A percentile compares a stretch with the other conserved stretches of the same genome.
These are phyloP conservation scores for Cyprinodon tularosa DNA, from an alignment of 2,113 vertebrate species.

Conservation along the genomic window DNA sequence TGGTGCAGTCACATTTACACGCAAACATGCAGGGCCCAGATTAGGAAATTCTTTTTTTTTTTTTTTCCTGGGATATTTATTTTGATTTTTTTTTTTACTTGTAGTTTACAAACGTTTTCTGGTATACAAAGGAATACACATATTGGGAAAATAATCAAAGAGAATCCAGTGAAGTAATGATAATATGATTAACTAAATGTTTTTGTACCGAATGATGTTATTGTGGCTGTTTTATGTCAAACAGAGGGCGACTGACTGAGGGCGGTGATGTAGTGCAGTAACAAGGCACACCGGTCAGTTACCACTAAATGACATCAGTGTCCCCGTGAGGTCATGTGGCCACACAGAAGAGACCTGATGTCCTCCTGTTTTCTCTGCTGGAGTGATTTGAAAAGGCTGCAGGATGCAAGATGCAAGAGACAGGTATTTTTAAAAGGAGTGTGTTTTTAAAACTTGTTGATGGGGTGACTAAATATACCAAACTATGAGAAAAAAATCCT, in stretches of 20 bases:
- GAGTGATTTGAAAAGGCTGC: slow-evolving; percentile 39
- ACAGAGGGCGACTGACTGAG: slow-evolving; percentile 41
- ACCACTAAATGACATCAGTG: slow-evolving; percentile 71
- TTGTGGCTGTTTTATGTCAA: slow-evolving; percentile 61
- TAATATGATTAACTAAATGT: slow-evolving; percentile 49
- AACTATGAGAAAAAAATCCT: neutral
- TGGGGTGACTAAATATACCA: neutral
- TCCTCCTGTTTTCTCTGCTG: slow-evolving; percentile 36
- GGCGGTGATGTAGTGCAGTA: slow-evolving; percentile 43
- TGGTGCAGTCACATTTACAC: slow-evolving; percentile 47
- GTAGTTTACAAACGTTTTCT: neutral
- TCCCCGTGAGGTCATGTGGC: slow-evolving; percentile 70
- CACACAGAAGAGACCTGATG: slow-evolving; percentile 53
- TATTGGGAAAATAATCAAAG: slow-evolving; percentile 42
- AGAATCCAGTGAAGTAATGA: slow-evolving; percentile 61
- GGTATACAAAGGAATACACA: slow-evolving; percentile 21
- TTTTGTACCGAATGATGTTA: slow-evolving; percentile 46
- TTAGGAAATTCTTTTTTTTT: neutral
- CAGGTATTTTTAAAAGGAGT: neutral
- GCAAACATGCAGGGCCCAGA: neutral
- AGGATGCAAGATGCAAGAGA: slow-evolving; percentile 13
- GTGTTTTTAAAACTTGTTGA: slow-evolving; percentile 2
- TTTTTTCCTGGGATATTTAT: neutral
- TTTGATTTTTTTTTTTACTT: neutral
- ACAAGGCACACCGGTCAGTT: slow-evolving; percentile 49